These are phyloP conservation scores for Machaerirhynchus nigripectus DNA, from an alignment of 2,113 vertebrate genomes.

Conservation along the genomic window DNA sequence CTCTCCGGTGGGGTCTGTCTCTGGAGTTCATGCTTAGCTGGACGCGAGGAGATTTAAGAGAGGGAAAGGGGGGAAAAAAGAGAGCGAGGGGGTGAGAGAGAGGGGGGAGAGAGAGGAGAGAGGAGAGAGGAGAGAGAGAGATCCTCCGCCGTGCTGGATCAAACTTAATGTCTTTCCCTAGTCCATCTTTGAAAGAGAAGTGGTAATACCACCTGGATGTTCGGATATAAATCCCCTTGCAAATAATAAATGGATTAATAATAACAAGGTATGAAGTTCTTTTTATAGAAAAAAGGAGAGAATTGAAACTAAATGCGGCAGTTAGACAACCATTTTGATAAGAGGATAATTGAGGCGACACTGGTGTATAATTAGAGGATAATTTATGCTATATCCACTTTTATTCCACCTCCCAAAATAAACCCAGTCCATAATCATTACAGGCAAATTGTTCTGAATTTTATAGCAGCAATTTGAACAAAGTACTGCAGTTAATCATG, in stretches of 20 bases:
- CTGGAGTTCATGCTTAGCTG: slow-evolving; percentile 50
- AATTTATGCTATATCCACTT: slow-evolving; percentile 99
- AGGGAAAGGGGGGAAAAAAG: not conserved
- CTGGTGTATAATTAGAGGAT: slow-evolving; percentile 99
- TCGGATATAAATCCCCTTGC: slow-evolving; percentile 97
- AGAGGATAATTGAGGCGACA: slow-evolving; percentile 99
- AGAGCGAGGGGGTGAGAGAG: not conserved
- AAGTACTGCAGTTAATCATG: slow-evolving; percentile 98
- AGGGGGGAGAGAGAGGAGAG: not conserved
- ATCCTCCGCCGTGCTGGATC: slow-evolving; percentile 57
- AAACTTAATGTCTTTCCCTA: slow-evolving; percentile 76
- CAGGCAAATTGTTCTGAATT: slow-evolving; percentile 99
- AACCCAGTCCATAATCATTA: slow-evolving; percentile 99
- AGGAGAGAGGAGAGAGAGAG: not conserved
- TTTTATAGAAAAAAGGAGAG: slow-evolving; percentile 97
- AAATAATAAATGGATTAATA: slow-evolving; percentile 99
- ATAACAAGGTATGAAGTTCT: slow-evolving; percentile 99
- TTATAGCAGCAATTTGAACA: slow-evolving; percentile 98
- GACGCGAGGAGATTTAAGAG: slow-evolving; percentile 45
- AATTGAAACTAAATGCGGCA: slow-evolving; percentile 99
- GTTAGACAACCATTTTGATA: slow-evolving; percentile 99
- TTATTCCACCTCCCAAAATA: slow-evolving; percentile 99
- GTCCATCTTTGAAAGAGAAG: slow-evolving; percentile 87
- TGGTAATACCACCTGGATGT: slow-evolving; percentile 91
- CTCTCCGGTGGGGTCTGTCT: slow-evolving; percentile 49